These are phyloP conservation scores for Phrynosoma platyrhinos DNA, from an alignment of 2,113 vertebrate species.

Conservation along the genomic window DNA sequence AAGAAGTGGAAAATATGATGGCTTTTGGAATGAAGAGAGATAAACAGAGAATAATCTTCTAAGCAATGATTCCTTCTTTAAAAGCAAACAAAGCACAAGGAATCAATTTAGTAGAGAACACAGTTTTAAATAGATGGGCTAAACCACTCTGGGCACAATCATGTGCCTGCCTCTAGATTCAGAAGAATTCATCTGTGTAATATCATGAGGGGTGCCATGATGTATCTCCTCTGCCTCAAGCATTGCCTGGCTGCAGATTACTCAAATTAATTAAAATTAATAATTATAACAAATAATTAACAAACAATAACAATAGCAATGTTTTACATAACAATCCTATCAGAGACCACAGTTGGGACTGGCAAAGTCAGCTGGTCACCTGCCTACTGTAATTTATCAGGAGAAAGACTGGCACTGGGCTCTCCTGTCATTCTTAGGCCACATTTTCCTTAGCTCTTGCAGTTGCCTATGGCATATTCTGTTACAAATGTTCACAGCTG, in stretches of 20 bases:
- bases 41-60: constrained; percentile 64
- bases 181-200: not conserved
- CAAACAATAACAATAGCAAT: not conserved
- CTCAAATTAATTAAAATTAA: constrained; percentile 20
- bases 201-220: not conserved
- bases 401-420: not conserved
- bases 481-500: not conserved
- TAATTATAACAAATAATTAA: too few species aligned
- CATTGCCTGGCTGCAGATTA: not conserved
- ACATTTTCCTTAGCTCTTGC: constrained; percentile 1
- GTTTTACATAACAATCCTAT: not conserved
- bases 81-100: constrained; percentile 55
- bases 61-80: constrained; percentile 62
- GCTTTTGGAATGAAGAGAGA: constrained; percentile 53
- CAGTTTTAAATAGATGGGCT: constrained; percentile 56
- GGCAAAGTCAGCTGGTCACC: not conserved
- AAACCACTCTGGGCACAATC: constrained; percentile 53
- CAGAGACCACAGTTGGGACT: not conserved
- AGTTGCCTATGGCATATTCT: not conserved
- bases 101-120: constrained; percentile 53
- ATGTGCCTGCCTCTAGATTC: constrained; percentile 15
- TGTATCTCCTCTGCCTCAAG: not conserved
- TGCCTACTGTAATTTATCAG: constrained; percentile 21
- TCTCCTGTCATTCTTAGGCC: fast-evolving
- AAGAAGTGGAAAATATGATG: constrained; percentile 42